Conservation (phyloP, 1,140 invertebrate species). For the Lucilia cuprina region DNA sequence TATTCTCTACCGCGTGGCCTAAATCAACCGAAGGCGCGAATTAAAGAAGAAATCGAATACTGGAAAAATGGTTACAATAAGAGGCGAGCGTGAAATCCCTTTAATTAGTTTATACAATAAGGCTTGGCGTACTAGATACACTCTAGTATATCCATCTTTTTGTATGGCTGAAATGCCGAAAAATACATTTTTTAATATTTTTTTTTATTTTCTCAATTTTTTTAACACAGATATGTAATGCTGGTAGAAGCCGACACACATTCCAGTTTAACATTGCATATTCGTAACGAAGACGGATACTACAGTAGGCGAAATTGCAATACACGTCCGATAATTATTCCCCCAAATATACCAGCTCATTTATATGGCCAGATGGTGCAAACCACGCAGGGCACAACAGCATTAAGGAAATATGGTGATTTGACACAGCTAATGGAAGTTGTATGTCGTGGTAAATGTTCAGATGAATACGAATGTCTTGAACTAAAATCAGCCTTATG, state of each 20-base stretch:
- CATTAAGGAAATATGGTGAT: conserved; percentile 67
- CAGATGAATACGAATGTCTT: conserved; percentile 71
- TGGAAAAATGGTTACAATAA: conserved; percentile 80
- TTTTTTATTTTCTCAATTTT: not conserved
- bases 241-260: conserved; percentile 87
- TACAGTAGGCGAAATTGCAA: conserved; percentile 70
- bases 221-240: conserved; percentile 78
- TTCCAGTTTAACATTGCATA: conserved; percentile 84
- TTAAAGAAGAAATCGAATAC: conserved; percentile 75
- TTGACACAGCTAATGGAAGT: conserved; percentile 63
- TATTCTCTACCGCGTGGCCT: conserved; percentile 80
- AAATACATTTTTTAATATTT: not conserved
- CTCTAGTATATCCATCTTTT: not conserved
- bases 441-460: conserved; percentile 65
- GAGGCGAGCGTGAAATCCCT: conserved; percentile 64
- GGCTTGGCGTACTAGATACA: not conserved
- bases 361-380: conserved; percentile 87
- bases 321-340: conserved; percentile 59
- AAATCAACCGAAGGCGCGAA: conserved; percentile 70
- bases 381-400: conserved; percentile 75
- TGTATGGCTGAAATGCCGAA: not conserved
- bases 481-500: conserved; percentile 89
- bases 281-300: conserved; percentile 79
- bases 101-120: not conserved
- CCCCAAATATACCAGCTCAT: conserved; percentile 77